Evolutionary conservation across 2,797 vertebrate species (phyloP), one percentile per base, ranked within the genome.

Genomic region (Leptatherina wallacei): DNA sequence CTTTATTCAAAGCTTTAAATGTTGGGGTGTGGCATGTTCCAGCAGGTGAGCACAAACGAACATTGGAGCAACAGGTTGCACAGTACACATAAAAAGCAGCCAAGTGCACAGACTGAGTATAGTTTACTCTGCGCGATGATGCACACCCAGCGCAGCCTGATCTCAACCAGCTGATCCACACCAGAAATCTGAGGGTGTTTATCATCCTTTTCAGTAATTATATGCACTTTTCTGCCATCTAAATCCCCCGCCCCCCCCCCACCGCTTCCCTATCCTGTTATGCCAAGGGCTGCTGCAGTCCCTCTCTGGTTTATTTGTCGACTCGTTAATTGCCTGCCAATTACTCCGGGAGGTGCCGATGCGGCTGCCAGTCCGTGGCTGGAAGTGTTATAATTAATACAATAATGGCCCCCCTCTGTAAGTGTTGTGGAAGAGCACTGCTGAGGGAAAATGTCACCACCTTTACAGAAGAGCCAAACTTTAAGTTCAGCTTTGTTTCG

Each of bases 311-410:
- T 92, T 94, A 91, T 89, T 87, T 89, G 89, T 88, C 74, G 84
- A 89, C 88, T 92, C 40, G 89, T 93, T 95, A 95, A 95, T 95
- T 93, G 93, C 91, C 88, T 93, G 93, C 91, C 93, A 93, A 94
- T 95, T 95, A 94, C 91, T 90, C 87, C 59, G 72, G 82, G 86
- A 92, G 90, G 93, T 91, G 90, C 90, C 73, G 73, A 85, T 85
- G 91, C 62, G 57, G 83, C 89, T 89, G 91, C 80, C 83, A 82
- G 87, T 92, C 91, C 92, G 87, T 60, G 84, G 86, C 80, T 88
- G 88, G 24, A 77, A 89, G 89, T 84, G 91, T 81, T 85, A 89
- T 90, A 92, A 94, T 95, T 93, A 94, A 92, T 91, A 90, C 86
- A 84, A 85, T 92, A 94, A 94, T 91, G 86, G 76, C 84, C 82